Percentiles rank a stretch among this genome's conserved stretches.
Evolutionary conservation across 2,113 vertebrate species (phyloP).

Genomic region (Clarias magur): DNA sequence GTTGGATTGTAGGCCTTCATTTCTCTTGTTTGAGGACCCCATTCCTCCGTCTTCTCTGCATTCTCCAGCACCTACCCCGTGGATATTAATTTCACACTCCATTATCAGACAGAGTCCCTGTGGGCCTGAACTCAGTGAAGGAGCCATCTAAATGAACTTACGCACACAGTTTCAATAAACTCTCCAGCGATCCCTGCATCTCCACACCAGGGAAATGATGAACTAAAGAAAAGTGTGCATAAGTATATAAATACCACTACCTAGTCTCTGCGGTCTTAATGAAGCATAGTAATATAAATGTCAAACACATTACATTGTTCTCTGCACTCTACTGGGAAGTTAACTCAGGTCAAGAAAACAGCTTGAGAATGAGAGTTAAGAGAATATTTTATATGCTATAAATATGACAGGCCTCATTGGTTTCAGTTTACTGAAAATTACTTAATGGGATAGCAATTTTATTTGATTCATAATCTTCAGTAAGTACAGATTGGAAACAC

Average conservation of each 20-base stretch:
- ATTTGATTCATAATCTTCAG: neutral
- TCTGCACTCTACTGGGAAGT: constrained; percentile 29
- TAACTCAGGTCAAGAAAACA: constrained; percentile 43
- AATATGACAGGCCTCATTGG: neutral
- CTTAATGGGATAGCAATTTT: neutral
- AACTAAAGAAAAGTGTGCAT: constrained; percentile 62
- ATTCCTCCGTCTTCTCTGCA: constrained; percentile 13
- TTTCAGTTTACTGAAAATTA: constrained; percentile 3
- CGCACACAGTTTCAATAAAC: constrained; percentile 72
- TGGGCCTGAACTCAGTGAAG: constrained; percentile 74
- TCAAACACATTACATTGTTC: constrained; percentile 54
- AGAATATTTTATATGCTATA: neutral
- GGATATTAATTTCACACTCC: constrained; percentile 85
- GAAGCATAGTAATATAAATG: constrained; percentile 68
- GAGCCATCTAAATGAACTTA: constrained; percentile 75
- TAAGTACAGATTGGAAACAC: neutral
- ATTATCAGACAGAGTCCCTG: constrained; percentile 80
- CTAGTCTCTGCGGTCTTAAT: constrained; percentile 63
- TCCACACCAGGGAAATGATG: constrained; percentile 59
- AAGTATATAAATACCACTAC: constrained; percentile 60
- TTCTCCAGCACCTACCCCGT: constrained; percentile 66
- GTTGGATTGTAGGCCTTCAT: constrained; percentile 20
- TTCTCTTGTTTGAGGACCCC: constrained; percentile 6
- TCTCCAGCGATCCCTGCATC: constrained; percentile 63
- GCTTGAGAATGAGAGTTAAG: constrained; percentile 4